phyloP scores from a whole-genome alignment of 53 echinoderm and acorn worm species.

The Mesocentrotus franciscanus region DNA sequence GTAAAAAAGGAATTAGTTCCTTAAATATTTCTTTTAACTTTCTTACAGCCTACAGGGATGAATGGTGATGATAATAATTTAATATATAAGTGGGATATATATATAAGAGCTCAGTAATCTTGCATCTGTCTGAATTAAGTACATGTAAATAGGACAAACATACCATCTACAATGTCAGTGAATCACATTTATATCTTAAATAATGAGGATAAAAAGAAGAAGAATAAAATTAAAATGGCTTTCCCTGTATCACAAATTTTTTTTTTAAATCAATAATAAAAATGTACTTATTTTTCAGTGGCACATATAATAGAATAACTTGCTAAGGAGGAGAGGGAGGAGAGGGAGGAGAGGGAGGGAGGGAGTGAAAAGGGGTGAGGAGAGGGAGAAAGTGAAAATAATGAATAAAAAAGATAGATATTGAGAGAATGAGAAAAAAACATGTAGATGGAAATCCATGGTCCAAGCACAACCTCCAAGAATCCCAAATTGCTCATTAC shows the following conservation, averaged over 20 bases:
- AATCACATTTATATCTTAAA: not conserved
- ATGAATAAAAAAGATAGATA: not conserved
- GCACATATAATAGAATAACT: too few relatives aligned
- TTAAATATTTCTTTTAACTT: slow-evolving; percentile 11
- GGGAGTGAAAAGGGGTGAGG: not conserved
- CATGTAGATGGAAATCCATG: not conserved
- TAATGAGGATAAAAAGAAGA: not conserved
- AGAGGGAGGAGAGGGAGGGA: not conserved
- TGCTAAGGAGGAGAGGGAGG: not conserved
- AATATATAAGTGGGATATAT: not conserved
- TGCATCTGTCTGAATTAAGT: slow-evolving; percentile 39
- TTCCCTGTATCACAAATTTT: not conserved
- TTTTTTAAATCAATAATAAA: not conserved
- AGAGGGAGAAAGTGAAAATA: not conserved
- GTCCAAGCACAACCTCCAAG: not conserved
- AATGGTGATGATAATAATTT: slow-evolving; percentile 17
- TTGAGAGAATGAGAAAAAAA: not conserved
- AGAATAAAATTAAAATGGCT: not conserved
- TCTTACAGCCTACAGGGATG: not conserved
- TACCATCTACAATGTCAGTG: not conserved
- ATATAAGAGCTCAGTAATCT: not conserved
- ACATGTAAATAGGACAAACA: slow-evolving; percentile 7
- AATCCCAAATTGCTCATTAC: not conserved
- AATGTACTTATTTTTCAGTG: not conserved
- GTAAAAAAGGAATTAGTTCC: not conserved